Conservation (phyloP, 2,797 vertebrate genomes). For the Nyctalus aviator region DNA sequence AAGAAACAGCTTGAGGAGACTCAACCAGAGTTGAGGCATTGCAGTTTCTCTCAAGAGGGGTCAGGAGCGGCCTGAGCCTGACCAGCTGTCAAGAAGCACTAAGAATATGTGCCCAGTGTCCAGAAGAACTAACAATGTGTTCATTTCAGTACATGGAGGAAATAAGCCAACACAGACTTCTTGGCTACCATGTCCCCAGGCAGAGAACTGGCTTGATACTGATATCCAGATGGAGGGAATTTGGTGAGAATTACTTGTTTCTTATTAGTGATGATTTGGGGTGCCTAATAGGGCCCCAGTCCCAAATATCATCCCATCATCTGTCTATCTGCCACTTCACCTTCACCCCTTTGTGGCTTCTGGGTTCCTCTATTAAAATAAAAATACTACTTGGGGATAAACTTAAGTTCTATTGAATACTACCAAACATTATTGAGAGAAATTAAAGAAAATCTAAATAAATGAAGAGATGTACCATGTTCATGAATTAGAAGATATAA, state of each 20-base stretch:
- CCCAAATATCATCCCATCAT: background rate
- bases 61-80: background rate
- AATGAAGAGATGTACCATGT: background rate
- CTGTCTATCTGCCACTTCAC: background rate
- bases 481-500: background rate
- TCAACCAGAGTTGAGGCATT: background rate
- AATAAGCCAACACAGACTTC: conserved; percentile 1
- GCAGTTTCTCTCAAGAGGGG: background rate
- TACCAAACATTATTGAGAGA: background rate
- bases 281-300: background rate
- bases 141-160: background rate
- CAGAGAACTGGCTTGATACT: background rate
- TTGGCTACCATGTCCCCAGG: background rate
- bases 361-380: conserved; percentile 5
- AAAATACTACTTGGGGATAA: conserved; percentile 31
- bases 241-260: background rate
- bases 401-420: conserved; percentile 20
- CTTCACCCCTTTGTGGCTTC: background rate
- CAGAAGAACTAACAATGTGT: background rate
- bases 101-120: background rate
- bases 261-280: background rate
- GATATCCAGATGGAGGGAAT: background rate
- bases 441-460: conserved; percentile 6
- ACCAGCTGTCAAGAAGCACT: background rate
- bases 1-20: background rate